Percentiles rank a stretch among this genome's conserved stretches.
Evolutionary conservation across 2,797 vertebrate species (phyloP).

Genomic region (Gymnocypris eckloni): DNA sequence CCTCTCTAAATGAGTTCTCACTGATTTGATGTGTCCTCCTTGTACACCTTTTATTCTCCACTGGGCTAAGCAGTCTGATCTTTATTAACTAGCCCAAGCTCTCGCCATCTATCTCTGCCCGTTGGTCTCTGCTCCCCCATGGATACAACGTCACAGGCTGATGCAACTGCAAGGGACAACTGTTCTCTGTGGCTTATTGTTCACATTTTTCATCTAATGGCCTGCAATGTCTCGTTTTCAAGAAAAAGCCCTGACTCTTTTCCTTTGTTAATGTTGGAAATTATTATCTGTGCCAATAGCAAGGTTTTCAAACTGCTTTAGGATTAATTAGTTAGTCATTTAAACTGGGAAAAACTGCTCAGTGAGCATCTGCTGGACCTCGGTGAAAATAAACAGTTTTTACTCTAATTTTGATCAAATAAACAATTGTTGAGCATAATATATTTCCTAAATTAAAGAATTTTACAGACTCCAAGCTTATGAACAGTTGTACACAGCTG

Average conservation of each 20-base stretch:
- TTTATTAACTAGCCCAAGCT: slow-evolving; percentile 64
- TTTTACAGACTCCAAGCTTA: too few species aligned
- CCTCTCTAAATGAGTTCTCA: slow-evolving; percentile 58
- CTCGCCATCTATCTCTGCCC: slow-evolving; percentile 61
- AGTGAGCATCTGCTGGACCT: not conserved
- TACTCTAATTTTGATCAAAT: too few species aligned
- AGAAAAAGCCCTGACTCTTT: slow-evolving; percentile 36
- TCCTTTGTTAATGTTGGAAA: slow-evolving; percentile 34
- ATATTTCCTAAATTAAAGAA: too few species aligned
- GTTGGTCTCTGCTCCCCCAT: slow-evolving; percentile 52
- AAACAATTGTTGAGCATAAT: too few species aligned
- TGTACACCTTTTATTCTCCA: slow-evolving; percentile 55
- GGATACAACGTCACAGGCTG: slow-evolving; percentile 50
- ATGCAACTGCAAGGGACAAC: slow-evolving; percentile 44
- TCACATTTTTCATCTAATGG: slow-evolving; percentile 53
- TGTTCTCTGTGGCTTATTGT: slow-evolving; percentile 34
- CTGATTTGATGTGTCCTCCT: slow-evolving; percentile 55
- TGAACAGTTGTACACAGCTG: too few species aligned
- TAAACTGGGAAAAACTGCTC: slow-evolving; percentile 3
- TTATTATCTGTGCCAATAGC: slow-evolving; percentile 27
- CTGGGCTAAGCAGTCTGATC: slow-evolving; percentile 62
- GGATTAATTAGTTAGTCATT: slow-evolving; percentile 29
- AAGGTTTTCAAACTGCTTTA: slow-evolving; percentile 2
- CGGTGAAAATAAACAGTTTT: not conserved
- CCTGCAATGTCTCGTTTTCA: slow-evolving; percentile 26